Evolutionary conservation across 2,113 vertebrate species (phyloP), one percentile per base, ranked within the genome.

Genomic region (Ptychochromis oligacanthus): DNA sequence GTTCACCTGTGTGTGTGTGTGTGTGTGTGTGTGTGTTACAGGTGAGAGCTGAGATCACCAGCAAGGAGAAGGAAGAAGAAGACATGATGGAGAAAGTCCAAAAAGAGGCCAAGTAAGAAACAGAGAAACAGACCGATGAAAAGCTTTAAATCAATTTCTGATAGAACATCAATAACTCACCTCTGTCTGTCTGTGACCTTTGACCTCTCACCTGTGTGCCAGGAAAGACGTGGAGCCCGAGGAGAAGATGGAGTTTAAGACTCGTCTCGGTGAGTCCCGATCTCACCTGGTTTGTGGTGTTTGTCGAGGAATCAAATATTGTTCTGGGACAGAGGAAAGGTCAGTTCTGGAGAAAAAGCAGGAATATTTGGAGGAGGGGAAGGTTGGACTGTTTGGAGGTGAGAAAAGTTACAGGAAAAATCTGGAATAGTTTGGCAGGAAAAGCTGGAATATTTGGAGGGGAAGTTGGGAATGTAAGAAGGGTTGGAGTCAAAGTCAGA

Each of bases 191-290:
- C 59, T 6, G 2, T 61, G 9, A 61, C 17, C 59, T n/a, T 17
- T 92, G 60, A 83, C 76, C 76, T 54, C 26, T 76, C 1, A 6
- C 52, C 11, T 81, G 18, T 74, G 3, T 59, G 82, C 9, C 79
- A 99, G 98, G 93, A 99, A 98, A 92, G 98, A 99, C 91, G 96
- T 99, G 88, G 98, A 99, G 92, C 98, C 97, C 2, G 98, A 99
- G 91, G 97, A 99, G 92, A 99, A 99, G 95, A 99, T 99, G n/a
- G 98, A 99, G 92, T 99, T 99, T 77, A 99, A 99, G 94, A 99
- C 98, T 18, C 97, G 98, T 1, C 91, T 99, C 2, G 98, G 98
- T 99, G 95, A 97, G 97, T 84, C 2, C 24, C 1, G 17, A 40
- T 24, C 22, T 6, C 5, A 34, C 2, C 20, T 22, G 52, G 6